Conservation (phyloP, 1,140 invertebrate genomes). For the Drosophila malerkotliana region DNA sequence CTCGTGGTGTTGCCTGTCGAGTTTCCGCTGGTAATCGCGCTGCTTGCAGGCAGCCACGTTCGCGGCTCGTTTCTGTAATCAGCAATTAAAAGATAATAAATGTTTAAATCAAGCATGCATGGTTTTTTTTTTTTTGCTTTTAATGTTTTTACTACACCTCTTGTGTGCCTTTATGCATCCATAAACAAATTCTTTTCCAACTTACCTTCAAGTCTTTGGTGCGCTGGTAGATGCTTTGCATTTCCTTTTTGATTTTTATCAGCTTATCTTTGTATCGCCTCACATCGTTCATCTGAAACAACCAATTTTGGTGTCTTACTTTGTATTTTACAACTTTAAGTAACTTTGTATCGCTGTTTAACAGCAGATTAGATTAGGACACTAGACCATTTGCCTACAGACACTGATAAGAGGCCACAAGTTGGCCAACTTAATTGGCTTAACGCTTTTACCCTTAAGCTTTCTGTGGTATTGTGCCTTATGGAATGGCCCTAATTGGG, state of each 20-base stretch:
- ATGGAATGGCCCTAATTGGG: slow-evolving; percentile 18
- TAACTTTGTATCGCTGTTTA: slow-evolving; percentile 15
- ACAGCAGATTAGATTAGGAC: slow-evolving; percentile 33
- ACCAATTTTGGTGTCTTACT: slow-evolving; percentile 15
- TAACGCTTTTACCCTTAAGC: slow-evolving; percentile 1
- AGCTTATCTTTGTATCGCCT: slow-evolving; percentile 75
- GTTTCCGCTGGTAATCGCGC: slow-evolving; percentile 74
- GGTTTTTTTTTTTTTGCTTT: slow-evolving; percentile 17
- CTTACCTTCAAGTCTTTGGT: slow-evolving; percentile 78
- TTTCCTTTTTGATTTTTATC: slow-evolving; percentile 76
- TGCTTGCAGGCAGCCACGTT: slow-evolving; percentile 75
- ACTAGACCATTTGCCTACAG: slow-evolving; percentile 1
- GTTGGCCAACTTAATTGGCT: slow-evolving; percentile 16
- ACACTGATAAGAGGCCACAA: slow-evolving; percentile 25
- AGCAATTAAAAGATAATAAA: slow-evolving; percentile 48
- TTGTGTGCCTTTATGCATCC: slow-evolving; percentile 29
- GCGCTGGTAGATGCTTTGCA: slow-evolving; percentile 79
- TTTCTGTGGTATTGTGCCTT: slow-evolving; percentile 16
- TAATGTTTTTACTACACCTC: slow-evolving; percentile 17
- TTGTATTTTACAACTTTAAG: slow-evolving; percentile 16
- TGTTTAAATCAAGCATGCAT: slow-evolving; percentile 30
- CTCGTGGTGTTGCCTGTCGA: slow-evolving; percentile 79
- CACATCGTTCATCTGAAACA: slow-evolving; percentile 71
- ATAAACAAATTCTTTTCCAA: slow-evolving; percentile 44
- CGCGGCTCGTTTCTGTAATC: slow-evolving; percentile 79